These are phyloP conservation scores for Pinna nobilis DNA, from an alignment of 1,140 invertebrate genomes.

Conservation along the genomic window DNA sequence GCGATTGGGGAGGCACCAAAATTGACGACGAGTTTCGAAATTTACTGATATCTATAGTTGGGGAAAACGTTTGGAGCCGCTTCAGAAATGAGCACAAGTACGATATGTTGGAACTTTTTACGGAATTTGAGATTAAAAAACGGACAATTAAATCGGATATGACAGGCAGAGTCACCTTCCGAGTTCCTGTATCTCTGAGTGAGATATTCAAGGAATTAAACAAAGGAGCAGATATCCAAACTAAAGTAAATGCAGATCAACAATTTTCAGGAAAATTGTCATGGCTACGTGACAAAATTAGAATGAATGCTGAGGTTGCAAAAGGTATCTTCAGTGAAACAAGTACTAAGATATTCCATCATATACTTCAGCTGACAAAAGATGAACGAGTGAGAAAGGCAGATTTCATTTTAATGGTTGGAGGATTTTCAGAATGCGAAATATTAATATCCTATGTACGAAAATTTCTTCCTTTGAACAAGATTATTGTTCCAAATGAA, in stretches of 20 bases:
- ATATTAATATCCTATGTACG: no score
- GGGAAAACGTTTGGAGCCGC: constrained; percentile 34
- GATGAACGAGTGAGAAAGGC: not conserved
- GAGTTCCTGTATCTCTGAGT: not conserved
- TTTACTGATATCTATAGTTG: constrained; percentile 21
- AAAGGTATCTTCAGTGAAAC: constrained; percentile 12
- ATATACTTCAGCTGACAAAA: not conserved
- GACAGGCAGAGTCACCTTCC: constrained; percentile 1
- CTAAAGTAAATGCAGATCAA: not conserved
- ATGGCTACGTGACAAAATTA: constrained; percentile 21
- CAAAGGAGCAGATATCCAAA: not conserved
- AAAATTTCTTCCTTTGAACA: no score
- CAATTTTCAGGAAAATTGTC: not conserved
- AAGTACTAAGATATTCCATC: not conserved
- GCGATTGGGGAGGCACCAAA: constrained; percentile 27
- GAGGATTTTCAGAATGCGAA: constrained; percentile 51
- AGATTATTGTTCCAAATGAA: no score
- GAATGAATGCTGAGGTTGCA: not conserved
- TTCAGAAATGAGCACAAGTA: not conserved
- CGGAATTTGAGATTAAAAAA: constrained; percentile 42
- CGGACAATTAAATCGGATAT: constrained; percentile 9
- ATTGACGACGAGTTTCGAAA: constrained; percentile 35
- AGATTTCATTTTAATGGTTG: constrained; percentile 36
- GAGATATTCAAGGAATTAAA: not conserved
- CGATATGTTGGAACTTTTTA: constrained; percentile 32